Conservation (phyloP, 2,797 vertebrate species). For the Myotis daubentonii region DNA sequence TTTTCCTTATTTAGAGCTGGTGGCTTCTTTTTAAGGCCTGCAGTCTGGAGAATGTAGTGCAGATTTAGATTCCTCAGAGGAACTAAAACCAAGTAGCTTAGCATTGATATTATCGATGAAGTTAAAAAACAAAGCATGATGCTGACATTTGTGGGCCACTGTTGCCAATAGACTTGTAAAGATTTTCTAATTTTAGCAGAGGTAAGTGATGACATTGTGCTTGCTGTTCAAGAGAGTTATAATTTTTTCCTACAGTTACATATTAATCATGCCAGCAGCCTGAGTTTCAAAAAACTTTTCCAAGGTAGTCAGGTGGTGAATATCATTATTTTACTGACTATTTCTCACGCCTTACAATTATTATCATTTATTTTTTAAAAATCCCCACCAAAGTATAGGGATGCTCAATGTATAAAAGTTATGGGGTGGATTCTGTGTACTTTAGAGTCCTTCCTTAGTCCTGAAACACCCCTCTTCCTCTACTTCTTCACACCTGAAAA, state of each 20-base stretch:
- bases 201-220: constrained; percentile 61
- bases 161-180: constrained; percentile 70
- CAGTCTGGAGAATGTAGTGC: not conserved
- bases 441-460: not conserved
- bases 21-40: not conserved
- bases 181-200: constrained; percentile 79
- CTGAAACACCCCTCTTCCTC: not conserved
- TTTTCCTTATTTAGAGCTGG: not conserved
- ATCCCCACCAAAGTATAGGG: constrained; percentile 61
- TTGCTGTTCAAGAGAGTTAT: constrained; percentile 65
- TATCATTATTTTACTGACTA: constrained; percentile 74
- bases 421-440: not conserved
- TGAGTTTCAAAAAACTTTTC: constrained; percentile 75
- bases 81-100: constrained; percentile 48
- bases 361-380: constrained; percentile 51
- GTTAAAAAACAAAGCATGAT: constrained; percentile 41
- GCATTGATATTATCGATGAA: constrained; percentile 68
- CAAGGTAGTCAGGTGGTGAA: constrained; percentile 62
- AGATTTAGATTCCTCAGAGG: constrained; percentile 44
- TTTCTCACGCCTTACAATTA: constrained; percentile 70
- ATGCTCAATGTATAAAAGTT: constrained; percentile 59
- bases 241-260: constrained; percentile 71
- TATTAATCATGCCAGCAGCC: constrained; percentile 70
- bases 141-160: constrained; percentile 75
- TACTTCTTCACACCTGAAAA: not conserved